phyloP scores from a whole-genome alignment of 35 echinoderm and acorn worm species.

The Heliocidaris erythrogramma region DNA sequence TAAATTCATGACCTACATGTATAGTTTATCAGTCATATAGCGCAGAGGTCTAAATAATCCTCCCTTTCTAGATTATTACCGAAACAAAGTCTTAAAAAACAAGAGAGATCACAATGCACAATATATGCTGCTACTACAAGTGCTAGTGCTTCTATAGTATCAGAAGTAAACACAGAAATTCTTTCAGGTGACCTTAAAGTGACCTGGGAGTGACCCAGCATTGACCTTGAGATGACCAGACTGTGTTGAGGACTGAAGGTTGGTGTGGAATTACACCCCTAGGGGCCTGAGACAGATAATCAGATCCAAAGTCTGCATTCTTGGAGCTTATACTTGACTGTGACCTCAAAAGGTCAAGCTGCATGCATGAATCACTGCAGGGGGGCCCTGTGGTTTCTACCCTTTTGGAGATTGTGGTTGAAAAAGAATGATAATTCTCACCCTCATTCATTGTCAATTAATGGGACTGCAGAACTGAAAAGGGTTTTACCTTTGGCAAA shows the following conservation, averaged over 20 bases:
- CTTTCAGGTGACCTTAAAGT: not conserved
- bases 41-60: too few relatives aligned
- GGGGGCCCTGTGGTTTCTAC: not conserved
- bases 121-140: too few relatives aligned
- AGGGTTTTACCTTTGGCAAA: not conserved
- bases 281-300: not conserved
- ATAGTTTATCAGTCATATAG: too few relatives aligned
- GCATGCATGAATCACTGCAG: not conserved
- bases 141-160: too few relatives aligned
- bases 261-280: not conserved
- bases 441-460: not conserved
- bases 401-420: not conserved
- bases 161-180: not conserved
- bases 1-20: too few relatives aligned
- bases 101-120: too few relatives aligned
- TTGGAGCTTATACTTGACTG: not conserved
- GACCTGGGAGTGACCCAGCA: not conserved
- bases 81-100: too few relatives aligned
- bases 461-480: not conserved
- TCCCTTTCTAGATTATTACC: too few relatives aligned
- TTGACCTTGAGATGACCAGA: conserved; percentile 8
- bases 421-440: not conserved
- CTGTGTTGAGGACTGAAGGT: not conserved
- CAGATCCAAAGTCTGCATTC: not conserved
- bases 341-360: conserved; percentile 6